Evolutionary conservation across 2,797 vertebrate species (phyloP), one percentile per base, ranked within the genome.

Genomic region (Muscicapa striata): DNA sequence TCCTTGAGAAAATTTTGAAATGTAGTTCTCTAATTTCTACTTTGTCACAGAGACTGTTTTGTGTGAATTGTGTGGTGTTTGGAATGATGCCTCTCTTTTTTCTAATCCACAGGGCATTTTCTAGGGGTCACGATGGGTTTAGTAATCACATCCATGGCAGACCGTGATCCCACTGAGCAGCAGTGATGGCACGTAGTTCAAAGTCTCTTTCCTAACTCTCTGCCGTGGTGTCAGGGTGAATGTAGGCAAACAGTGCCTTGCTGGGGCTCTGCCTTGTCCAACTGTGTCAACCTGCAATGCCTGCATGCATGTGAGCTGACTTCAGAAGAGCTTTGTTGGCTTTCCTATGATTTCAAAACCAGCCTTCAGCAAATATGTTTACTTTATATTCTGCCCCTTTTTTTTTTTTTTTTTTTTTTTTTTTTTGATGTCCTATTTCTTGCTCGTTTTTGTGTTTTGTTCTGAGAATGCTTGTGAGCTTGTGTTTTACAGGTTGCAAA

Each of bases 161-260:
- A 21, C 36, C 0, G 0, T 62, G 80, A 46, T 73, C 43, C 59
- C 23, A 43, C 48, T n/a, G 81, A 82, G 59, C 74, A 59, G 70
- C 3, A 7, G 45, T 21, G 52, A 23, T 38, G 48, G 52, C 59
- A 46, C 10, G 29, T 73, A 82, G 82, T 90, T 93, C 86, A 92
- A 88, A 94, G 88, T 76, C 92, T 92, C 62, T 92, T 86, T 90
- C 58, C 62, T 49, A 62, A 86, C 80, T 70, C 38, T 63, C 15
- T 94, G 61, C 75, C 1, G 8, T 67, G 27, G 75, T 43, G 75
- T 92, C 89, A 93, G 81, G 70, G 61, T 83, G 93, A 91, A 34
- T 3, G 10, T 48, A 63, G 64, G 63, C 87, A 92, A 90, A 93
- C 74, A 73, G 36, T 66, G 36, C 77, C 43, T 88, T 43, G n/a